A percentile compares a stretch with the other conserved stretches of the same genome.
Evolutionary conservation across 2,113 vertebrate genomes (phyloP).

Genomic region (Mormyrus iriodes): DNA sequence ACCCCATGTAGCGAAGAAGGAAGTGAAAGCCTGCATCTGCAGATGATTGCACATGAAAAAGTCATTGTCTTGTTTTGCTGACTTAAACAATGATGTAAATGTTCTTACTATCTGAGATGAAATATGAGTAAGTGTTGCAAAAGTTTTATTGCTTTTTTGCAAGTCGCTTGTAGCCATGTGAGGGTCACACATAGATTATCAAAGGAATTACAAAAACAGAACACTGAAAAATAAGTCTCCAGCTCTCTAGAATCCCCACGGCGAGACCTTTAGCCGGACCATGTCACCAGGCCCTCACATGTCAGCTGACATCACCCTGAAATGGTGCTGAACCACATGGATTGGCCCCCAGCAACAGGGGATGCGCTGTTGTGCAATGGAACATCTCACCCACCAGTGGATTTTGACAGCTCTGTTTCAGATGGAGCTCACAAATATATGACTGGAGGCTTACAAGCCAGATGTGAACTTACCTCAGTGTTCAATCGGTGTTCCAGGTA

Average conservation of each 20-base stretch:
- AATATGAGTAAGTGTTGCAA: background rate
- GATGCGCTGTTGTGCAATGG: background rate
- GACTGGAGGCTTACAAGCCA: background rate
- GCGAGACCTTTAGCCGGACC: background rate
- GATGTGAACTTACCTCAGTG: background rate
- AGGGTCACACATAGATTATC: background rate
- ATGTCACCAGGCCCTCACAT: background rate
- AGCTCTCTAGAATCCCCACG: background rate
- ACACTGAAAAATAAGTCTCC: background rate
- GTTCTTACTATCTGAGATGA: background rate
- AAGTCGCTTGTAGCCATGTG: background rate
- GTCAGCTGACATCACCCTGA: background rate
- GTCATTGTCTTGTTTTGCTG: background rate
- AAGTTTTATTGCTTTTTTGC: conserved; percentile 17
- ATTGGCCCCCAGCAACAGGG: background rate
- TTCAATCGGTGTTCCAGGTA: background rate
- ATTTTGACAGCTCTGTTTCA: background rate
- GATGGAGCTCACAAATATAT: background rate
- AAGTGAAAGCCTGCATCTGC: background rate
- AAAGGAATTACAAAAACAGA: background rate
- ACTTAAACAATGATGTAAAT: background rate
- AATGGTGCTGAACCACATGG: background rate
- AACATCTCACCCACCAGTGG: background rate
- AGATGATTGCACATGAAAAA: background rate
- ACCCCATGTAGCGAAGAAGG: background rate